A percentile compares a stretch with the other conserved stretches of the same genome.
Evolutionary conservation across 1,140 invertebrate species (phyloP).

Genomic region (Nephila pilipes): DNA sequence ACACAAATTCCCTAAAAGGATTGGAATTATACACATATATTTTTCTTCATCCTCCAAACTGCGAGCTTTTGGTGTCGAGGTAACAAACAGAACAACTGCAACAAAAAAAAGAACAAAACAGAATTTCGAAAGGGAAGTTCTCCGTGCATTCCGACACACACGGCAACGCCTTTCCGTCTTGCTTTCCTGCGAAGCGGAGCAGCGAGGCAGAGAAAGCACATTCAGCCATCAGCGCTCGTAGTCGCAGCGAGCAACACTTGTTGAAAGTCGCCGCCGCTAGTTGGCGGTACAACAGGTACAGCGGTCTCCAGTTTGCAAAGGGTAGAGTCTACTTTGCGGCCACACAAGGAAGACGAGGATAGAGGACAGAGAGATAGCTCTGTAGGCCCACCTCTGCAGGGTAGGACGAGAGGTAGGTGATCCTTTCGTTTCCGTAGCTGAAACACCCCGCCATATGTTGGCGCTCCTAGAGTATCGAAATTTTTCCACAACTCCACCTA

Average conservation of each 20-base stretch:
- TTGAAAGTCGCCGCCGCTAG: constrained; percentile 70
- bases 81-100: not conserved
- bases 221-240: not conserved
- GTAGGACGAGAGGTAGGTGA: constrained; percentile 71
- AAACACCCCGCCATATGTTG: constrained; percentile 59
- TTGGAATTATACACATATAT: not conserved
- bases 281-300: constrained; percentile 75
- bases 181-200: not conserved
- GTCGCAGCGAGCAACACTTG: constrained; percentile 63
- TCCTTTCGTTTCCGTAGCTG: constrained; percentile 31
- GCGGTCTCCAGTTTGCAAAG: constrained; percentile 11
- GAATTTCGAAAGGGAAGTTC: not conserved
- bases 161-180: constrained; percentile 14
- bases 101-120: not conserved
- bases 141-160: not conserved
- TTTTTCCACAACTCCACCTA: not conserved
- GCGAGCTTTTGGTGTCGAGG: not conserved
- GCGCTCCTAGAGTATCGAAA: no score
- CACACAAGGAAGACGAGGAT: constrained; percentile 46
- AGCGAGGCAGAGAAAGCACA: not conserved
- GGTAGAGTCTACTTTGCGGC: constrained; percentile 59
- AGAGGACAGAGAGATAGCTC: constrained; percentile 49
- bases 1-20: not conserved
- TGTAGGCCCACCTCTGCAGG: constrained; percentile 40
- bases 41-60: not conserved